Base-by-base conservation (phyloP, 2,797 vertebrate species). In the Dicrostonyx torquatus region DNA sequence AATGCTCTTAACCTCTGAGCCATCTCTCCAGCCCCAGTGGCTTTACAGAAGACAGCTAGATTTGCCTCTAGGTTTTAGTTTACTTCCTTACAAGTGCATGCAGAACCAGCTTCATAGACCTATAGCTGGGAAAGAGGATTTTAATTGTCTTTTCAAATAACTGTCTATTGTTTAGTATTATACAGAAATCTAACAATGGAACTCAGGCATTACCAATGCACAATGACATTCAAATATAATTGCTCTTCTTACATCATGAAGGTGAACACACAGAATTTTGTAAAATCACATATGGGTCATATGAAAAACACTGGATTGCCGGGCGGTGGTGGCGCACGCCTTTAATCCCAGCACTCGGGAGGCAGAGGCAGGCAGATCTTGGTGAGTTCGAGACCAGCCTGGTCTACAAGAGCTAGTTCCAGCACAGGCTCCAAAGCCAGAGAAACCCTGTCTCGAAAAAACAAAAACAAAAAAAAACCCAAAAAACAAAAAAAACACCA, bases 81-180 rank as follows among this genome's bases (percentile, higher is more conserved):
- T 15, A 60, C 18, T 55, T 26, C 62, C 24, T 82, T 43, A 18
- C 37, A 60, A 82, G 22, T 43, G 37, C 37, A 82, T 18, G 55
- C 24, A 60, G 53, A 80, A 60, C 24, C 37, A 43, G 37, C 55
- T 62, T 62, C 79, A 82, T 14, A 89, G 40, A 77, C 26, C 53
- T 6, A 10, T 9, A 87, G 66, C 29, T 88, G 31, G 77, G 62
- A 48, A 78, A 45, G 20, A 93, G 43, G 45, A 89, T 60, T 60
- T 92, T 83, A 77, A 79, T 13, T 87, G 31, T 34, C 17, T 58
- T 95, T 92, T 90, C 50, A 84, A 58, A 20, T 48, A 87, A 92
- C 72, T 90, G 31, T 88, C 37, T 76, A 87, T 79, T 87, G 20
- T 91, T 91, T 64, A 93, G 64, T 43, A 45, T 12, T 79, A 53